Conservation (phyloP, 1,140 invertebrate genomes). For the Drosophila rhopaloa region DNA sequence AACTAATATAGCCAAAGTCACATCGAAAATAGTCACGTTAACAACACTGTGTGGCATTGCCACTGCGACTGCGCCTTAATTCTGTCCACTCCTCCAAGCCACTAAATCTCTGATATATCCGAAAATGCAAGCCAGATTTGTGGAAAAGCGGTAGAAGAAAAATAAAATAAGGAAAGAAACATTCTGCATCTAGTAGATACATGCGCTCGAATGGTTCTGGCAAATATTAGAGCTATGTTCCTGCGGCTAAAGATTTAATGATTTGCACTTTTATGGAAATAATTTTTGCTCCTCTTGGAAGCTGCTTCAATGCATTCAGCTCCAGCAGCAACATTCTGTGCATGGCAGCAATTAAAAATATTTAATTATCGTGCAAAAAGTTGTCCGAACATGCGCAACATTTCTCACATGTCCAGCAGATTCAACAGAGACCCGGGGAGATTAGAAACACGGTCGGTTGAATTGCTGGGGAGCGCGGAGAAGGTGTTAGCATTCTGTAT, state of each 20-base stretch:
- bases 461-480: not conserved
- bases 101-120: conserved; percentile 82
- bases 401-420: conserved; percentile 71
- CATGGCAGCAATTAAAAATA: conserved; percentile 83
- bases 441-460: conserved; percentile 12
- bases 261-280: conserved; percentile 83
- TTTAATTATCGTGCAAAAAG: conserved; percentile 82
- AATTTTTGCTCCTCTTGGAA: conserved; percentile 63
- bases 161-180: conserved; percentile 21
- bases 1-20: not conserved
- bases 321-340: conserved; percentile 61
- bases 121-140: conserved; percentile 72
- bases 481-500: conserved; percentile 43
- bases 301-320: conserved; percentile 9
- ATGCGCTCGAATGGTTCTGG: conserved; percentile 62
- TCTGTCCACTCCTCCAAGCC: conserved; percentile 64
- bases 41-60: conserved; percentile 41
- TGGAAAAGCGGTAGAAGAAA: conserved; percentile 15
- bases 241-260: conserved; percentile 76
- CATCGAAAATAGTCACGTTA: conserved; percentile 1
- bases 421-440: conserved; percentile 10
- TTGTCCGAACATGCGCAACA: conserved; percentile 80
- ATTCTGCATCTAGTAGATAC: conserved; percentile 69
- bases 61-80: conserved; percentile 79
- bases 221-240: conserved; percentile 80